phyloP scores from a whole-genome alignment of 2,797 vertebrate species.

The Nasua narica region DNA sequence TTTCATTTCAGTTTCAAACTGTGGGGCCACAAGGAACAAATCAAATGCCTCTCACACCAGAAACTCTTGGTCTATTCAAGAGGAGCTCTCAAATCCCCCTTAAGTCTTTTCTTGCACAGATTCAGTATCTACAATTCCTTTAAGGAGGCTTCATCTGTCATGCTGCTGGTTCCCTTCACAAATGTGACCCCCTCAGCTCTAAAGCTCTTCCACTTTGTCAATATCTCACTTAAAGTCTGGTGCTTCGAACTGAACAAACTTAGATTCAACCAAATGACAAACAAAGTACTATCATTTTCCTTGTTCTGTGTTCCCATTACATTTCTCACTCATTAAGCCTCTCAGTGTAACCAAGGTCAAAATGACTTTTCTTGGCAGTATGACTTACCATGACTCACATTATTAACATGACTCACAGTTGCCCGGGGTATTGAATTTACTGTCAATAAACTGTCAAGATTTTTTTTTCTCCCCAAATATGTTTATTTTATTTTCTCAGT shows the following conservation, averaged over 20 bases:
- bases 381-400: neutral
- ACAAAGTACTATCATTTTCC: neutral
- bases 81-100: slow-evolving; percentile 10
- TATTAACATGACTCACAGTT: neutral
- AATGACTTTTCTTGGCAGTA: neutral
- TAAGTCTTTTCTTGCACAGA: neutral
- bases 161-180: neutral
- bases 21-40: neutral
- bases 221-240: neutral
- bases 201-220: slow-evolving; percentile 19
- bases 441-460: neutral
- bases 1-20: slow-evolving; percentile 19
- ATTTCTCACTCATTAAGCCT: neutral
- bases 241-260: neutral
- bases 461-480: too few relatives aligned
- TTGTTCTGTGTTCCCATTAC: neutral
- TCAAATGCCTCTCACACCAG: slow-evolving; percentile 14
- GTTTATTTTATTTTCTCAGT: too few relatives aligned
- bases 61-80: slow-evolving; percentile 34
- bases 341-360: neutral
- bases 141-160: slow-evolving; percentile 17
- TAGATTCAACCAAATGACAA: neutral
- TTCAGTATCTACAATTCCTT: neutral
- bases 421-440: neutral
- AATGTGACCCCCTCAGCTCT: neutral